Evolutionary conservation across 2,113 vertebrate species (phyloP), one percentile per base, ranked within the genome.

Genomic region (Ceuthmochares aereus): DNA sequence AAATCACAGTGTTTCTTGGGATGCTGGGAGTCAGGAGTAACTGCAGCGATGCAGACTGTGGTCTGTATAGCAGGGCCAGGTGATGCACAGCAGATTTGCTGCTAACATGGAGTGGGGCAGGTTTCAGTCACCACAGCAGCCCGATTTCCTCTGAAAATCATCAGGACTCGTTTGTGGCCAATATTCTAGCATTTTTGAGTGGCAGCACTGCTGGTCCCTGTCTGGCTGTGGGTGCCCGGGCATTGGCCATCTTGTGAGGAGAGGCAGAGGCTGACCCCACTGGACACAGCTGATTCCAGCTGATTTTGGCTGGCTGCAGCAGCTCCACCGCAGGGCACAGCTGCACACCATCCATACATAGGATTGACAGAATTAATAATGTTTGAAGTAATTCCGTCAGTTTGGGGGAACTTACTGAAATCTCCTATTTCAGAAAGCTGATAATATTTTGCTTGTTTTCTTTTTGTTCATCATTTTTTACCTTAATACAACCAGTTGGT

Each of bases 91-190:
- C 63, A 4, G 23, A 7, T 5, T 12, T 16, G 2, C 21, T 7
- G 21, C 12, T 49, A 2, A 16, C 4, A 1, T 8, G 5, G 15
- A 27, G 40, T 0, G 0, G 10, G 25, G 43, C 0, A 1, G 4
- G 4, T 47, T 64, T 17, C 17, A 42, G n/a, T 16, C 37, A 25
- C 26, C 0, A 1, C 17, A 32, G 20, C 27, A 45, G 42, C 27
- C 23, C 2, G 1, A 10, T 32, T 30, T 20, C 19, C 19, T 43
- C 0, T 18, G 14, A 7, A 54, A 83, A 68, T 13, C 14, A 12
- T 76, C 62, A 23, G 18, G 7, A 70, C 7, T 12, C 8, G 1
- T 49, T 87, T 59, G 8, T 12, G 29, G n/a, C 18, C 18, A 6
- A n/a, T 76, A 80, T 76, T 25, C 49, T 5, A 3, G 9, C 10